Evolutionary conservation across 2,113 vertebrate species (phyloP), one percentile per base, ranked within the genome.

Genomic region (Apeltes quadracus): DNA sequence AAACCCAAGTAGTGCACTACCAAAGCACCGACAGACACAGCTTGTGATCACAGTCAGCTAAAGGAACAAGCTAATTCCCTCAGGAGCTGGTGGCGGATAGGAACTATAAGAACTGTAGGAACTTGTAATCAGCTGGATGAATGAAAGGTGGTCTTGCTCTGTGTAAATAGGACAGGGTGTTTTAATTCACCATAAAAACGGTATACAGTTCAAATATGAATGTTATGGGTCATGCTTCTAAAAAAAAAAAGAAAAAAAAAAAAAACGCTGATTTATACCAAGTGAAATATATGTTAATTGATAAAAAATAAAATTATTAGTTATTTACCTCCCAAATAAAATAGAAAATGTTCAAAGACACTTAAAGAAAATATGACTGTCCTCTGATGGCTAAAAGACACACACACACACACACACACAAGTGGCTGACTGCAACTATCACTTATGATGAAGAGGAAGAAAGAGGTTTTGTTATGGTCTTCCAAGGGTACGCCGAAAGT

Each of bases 401-500:
- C 15, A 3, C 36, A 44, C n/a, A 34, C 20, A 6, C 14, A n/a
- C 38, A 43, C 15, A 3, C 36, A 44, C n/a, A 34, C 20, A 46
- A 44, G 18, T 23, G 46, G 12, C 20, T 29, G 23, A 38, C 29
- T 41, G 14, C 13, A 64, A 57, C 1, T 32, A 43, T 55, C 16
- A 50, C 23, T 8, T 32, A 20, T 23, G 61, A 76, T 48, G 51
- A 23, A 50, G 23, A 12, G 4, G 4, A 50, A 51, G n/a, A 51
- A 23, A 14, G 12, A 51, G 4, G 11, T 10, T 10, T 15, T 38
- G n/a, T 18, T 14, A 11, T n/a, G 22, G 48, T 61, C 39, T 41
- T 61, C 54, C 14, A 53, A 64, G 34, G 41, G 74, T 41, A 76
- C 27, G 1, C 22, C 4, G 23, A 54, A 27, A 27, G 25, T 54